Percentiles rank a stretch among this genome's conserved stretches.
Evolutionary conservation across 53 echinoderm and acorn worm species (phyloP).

Genomic region (Patiria pectinifera): DNA sequence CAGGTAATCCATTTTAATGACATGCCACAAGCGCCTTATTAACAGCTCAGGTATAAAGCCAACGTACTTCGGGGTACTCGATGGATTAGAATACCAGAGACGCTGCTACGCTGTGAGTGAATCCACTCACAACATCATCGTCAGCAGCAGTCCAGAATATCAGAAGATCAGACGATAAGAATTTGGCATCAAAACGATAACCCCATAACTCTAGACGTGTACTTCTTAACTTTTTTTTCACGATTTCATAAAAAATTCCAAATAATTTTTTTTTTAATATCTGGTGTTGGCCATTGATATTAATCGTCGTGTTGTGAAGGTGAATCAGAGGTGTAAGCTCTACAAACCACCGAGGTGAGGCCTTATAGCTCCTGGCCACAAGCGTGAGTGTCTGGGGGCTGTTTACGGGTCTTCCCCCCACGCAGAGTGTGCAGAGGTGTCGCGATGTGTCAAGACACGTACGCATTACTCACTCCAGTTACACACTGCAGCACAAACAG

Average conservation of each 20-base stretch:
- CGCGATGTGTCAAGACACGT: not conserved
- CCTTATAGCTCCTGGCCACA: not conserved
- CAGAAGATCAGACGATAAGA: not conserved
- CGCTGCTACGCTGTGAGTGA: not conserved
- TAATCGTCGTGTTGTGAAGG: not conserved
- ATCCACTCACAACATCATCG: not conserved
- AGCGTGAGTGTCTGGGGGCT: not conserved
- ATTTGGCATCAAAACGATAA: not conserved
- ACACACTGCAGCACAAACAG: not conserved
- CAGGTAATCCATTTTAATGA: not conserved
- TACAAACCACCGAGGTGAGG: not conserved
- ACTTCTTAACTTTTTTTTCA: no score
- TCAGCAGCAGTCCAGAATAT: not conserved
- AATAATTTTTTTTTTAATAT: no score
- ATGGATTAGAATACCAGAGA: not conserved
- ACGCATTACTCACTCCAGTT: not conserved
- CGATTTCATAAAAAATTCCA: no score
- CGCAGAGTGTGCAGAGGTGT: not conserved
- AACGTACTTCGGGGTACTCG: not conserved
- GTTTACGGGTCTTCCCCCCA: not conserved
- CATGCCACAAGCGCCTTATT: not conserved
- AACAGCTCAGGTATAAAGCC: not conserved
- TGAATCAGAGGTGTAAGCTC: not conserved
- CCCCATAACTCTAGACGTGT: not conserved
- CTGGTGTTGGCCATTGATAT: no score